Evolutionary conservation across 2,888 invertebrate species (phyloP).

Genomic region (Cryptus viduatorius): DNA sequence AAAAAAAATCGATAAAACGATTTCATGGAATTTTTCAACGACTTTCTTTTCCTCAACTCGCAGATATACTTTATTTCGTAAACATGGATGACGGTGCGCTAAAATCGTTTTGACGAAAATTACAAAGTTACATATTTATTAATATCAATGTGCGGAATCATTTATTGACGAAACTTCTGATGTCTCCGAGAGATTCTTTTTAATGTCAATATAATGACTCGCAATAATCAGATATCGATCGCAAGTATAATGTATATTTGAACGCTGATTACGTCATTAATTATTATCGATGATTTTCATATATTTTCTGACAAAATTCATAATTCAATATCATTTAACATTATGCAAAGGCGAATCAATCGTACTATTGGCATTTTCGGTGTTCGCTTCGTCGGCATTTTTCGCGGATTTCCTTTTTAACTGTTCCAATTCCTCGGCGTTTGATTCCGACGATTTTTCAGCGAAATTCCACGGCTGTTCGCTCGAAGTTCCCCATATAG

Average conservation of each 20-base stretch:
- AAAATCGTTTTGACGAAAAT: not conserved
- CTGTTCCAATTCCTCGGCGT: constrained; percentile 54
- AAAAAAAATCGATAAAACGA: no score
- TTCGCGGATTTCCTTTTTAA: constrained; percentile 40
- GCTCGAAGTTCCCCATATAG: constrained; percentile 79
- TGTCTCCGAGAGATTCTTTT: not conserved
- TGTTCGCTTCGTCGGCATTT: constrained; percentile 20
- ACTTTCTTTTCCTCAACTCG: no score
- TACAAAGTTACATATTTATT: not conserved
- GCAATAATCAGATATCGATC: not conserved
- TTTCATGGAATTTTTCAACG: no score
- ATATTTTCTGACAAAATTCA: not conserved
- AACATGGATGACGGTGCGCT: no score
- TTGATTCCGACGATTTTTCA: constrained; percentile 14
- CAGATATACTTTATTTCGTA: no score
- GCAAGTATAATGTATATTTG: not conserved
- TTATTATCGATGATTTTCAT: not conserved
- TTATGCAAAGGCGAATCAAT: not conserved
- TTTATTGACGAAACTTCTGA: not conserved
- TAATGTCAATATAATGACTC: not conserved
- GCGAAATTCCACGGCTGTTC: constrained; percentile 81
- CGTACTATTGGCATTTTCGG: constrained; percentile 18
- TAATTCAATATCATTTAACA: constrained; percentile 9
- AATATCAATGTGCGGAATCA: not conserved
- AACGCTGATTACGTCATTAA: not conserved